Evolutionary conservation across 2,797 vertebrate species (phyloP).

Genomic region (Tachyglossus aculeatus): DNA sequence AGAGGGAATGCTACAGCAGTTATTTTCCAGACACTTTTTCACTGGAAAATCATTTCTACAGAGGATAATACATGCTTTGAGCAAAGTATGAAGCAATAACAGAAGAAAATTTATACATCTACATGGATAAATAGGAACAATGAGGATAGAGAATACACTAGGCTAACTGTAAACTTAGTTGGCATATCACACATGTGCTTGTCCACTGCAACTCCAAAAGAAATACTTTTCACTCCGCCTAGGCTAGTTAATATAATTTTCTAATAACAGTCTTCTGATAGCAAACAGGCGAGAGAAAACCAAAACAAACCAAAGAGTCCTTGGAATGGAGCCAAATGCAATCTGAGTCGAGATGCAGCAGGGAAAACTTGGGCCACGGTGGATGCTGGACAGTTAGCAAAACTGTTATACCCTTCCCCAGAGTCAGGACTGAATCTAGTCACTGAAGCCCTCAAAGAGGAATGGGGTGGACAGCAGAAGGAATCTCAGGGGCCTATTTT

Average conservation of each 20-base stretch:
- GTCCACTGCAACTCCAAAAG: conserved; percentile 53
- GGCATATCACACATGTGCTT: conserved; percentile 37
- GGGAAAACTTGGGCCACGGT: no score
- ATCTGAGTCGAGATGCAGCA: no score
- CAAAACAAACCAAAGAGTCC: conserved; percentile 65
- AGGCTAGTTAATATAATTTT: conserved; percentile 63
- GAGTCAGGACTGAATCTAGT: no score
- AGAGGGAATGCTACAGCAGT: no score
- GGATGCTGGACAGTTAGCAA: no score
- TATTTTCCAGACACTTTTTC: no score
- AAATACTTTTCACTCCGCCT: conserved; percentile 48
- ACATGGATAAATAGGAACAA: conserved; percentile 47
- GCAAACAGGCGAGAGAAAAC: conserved; percentile 47
- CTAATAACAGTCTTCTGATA: conserved; percentile 65
- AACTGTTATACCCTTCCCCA: no score
- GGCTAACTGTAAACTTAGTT: conserved; percentile 48
- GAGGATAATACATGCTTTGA: conserved; percentile 34
- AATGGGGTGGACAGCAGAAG: no score
- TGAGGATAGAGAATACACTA: conserved; percentile 18
- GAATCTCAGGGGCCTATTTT: no score
- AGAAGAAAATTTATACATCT: conserved; percentile 62
- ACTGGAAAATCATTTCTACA: no score
- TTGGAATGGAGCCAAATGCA: no score
- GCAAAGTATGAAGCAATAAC: conserved; percentile 22
- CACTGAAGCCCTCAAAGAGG: no score